phyloP scores from a whole-genome alignment of 2,888 invertebrate species.

The Cactoblastis cactorum region DNA sequence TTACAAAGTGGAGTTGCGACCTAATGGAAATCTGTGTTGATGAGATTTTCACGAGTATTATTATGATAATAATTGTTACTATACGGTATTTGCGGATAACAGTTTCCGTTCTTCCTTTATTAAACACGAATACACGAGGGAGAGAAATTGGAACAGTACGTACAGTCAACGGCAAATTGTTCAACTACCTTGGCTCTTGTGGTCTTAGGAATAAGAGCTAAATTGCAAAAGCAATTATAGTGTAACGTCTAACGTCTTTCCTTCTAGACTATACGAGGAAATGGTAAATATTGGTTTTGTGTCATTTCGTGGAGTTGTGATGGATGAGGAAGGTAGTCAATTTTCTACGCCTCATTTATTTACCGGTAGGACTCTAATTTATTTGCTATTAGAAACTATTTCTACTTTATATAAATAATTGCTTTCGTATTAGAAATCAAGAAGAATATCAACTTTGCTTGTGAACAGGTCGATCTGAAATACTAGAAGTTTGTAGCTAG shows the following conservation, averaged over 20 bases:
- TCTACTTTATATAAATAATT: not conserved
- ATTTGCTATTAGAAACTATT: not conserved
- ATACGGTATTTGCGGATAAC: constrained; percentile 37
- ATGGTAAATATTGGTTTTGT: constrained; percentile 8
- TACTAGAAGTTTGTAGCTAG: no score
- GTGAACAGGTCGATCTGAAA: no score
- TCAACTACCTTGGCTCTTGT: not conserved
- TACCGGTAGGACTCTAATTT: not conserved
- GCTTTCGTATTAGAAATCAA: no score
- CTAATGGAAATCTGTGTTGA: constrained; percentile 43
- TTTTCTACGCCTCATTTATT: constrained; percentile 1
- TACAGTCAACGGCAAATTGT: not conserved
- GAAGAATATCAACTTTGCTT: no score
- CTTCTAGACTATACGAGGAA: not conserved
- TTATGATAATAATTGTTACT: constrained; percentile 49
- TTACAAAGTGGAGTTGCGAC: not conserved
- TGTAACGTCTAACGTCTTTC: not conserved
- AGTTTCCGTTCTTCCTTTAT: constrained; percentile 34
- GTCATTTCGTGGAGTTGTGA: constrained; percentile 1
- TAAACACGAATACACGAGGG: constrained; percentile 23
- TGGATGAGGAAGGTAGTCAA: constrained; percentile 4
- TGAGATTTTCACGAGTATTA: constrained; percentile 57
- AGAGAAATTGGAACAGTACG: not conserved
- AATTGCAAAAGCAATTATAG: not conserved
- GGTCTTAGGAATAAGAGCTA: not conserved